phyloP scores from a whole-genome alignment of 2,888 invertebrate genomes.

The Eucera pruinosa region DNA sequence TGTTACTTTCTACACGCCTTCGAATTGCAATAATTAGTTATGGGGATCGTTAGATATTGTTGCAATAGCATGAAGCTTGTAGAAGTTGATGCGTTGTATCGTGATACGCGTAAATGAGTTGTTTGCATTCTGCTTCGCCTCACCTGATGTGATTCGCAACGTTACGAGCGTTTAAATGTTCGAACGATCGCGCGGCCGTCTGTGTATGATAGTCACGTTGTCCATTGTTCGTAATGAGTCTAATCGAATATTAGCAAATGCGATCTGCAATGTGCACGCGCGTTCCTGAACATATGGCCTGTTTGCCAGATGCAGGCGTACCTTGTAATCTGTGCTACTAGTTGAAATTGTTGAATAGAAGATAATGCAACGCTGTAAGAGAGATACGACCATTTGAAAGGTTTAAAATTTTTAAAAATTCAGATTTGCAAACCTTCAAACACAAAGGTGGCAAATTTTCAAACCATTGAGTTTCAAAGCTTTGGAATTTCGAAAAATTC shows the following conservation, averaged over 20 bases:
- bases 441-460: too few relatives aligned
- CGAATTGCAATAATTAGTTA: too few relatives aligned
- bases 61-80: not conserved
- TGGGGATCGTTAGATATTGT: not conserved
- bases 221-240: constrained; percentile 20
- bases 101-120: not conserved
- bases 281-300: not conserved
- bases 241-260: constrained; percentile 41
- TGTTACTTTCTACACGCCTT: too few relatives aligned
- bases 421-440: too few relatives aligned
- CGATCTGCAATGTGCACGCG: constrained; percentile 11
- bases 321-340: not conserved
- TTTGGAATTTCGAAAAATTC: too few relatives aligned
- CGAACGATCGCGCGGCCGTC: constrained; percentile 1
- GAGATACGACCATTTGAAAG: too few relatives aligned
- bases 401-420: too few relatives aligned
- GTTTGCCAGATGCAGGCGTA: not conserved
- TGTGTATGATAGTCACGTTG: constrained; percentile 41
- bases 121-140: constrained; percentile 10
- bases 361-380: too few relatives aligned
- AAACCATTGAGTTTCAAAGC: too few relatives aligned
- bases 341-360: not conserved
- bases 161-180: not conserved
- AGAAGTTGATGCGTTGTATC: not conserved
- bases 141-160: constrained; percentile 1